These are phyloP conservation scores for Parazoanthus atlanticus DNA, from an alignment of 92 coral and sea anemone species.

Conservation along the genomic window DNA sequence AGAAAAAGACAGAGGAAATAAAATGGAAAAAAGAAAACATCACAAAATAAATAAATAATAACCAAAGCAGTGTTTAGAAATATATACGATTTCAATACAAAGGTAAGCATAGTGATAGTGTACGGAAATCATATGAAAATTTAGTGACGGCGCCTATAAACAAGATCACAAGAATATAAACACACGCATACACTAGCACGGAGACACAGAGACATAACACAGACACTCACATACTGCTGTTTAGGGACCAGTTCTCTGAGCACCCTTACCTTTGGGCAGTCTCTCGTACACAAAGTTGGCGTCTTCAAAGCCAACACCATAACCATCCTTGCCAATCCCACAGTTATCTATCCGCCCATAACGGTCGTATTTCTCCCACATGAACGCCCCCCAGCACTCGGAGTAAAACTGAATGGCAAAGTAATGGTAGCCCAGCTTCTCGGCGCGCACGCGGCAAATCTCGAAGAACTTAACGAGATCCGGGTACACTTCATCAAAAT, in stretches of 20 bases:
- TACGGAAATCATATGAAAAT: too few relatives aligned
- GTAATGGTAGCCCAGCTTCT: conserved; percentile 26
- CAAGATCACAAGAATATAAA: too few relatives aligned
- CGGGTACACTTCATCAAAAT: conserved; percentile 13
- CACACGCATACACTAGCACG: too few relatives aligned
- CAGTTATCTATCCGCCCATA: conserved; percentile 13
- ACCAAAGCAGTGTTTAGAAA: background rate
- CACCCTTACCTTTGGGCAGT: conserved; percentile 12
- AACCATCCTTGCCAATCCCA: conserved; percentile 8
- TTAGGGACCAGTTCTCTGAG: background rate
- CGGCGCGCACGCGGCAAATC: conserved; percentile 19
- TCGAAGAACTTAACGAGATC: conserved; percentile 11
- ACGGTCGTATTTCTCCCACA: conserved; percentile 27
- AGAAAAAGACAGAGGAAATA: too few relatives aligned
- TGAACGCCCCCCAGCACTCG: conserved; percentile 35
- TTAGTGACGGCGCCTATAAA: too few relatives aligned
- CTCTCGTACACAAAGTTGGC: conserved; percentile 32
- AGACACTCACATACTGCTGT: background rate
- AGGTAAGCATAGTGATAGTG: background rate
- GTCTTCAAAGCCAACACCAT: conserved; percentile 31
- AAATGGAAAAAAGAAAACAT: too few relatives aligned
- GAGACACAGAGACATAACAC: too few relatives aligned
- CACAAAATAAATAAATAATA: background rate
- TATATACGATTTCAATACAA: background rate
- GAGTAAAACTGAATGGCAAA: conserved; percentile 24